Conservation (phyloP, 2,797 vertebrate species). For the Dipus sagitta region DNA sequence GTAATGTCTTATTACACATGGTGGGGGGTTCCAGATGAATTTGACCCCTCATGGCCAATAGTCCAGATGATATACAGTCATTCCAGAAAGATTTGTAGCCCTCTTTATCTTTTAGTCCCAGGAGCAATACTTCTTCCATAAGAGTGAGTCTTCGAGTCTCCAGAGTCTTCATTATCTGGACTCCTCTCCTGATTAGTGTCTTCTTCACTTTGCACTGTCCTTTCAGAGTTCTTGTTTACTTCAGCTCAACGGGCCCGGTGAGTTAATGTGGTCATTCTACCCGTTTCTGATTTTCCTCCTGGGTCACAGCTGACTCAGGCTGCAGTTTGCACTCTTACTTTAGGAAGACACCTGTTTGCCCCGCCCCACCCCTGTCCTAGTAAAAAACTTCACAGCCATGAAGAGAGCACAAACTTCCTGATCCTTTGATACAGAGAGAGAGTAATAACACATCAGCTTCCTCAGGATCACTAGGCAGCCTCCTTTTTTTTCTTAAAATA, state of each 20-base stretch:
- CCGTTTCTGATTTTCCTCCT: constrained; percentile 64
- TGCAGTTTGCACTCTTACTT: constrained; percentile 49
- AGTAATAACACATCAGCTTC: constrained; percentile 85
- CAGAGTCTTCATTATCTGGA: constrained; percentile 78
- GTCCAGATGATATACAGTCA: no score
- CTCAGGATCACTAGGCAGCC: constrained; percentile 82
- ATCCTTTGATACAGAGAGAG: constrained; percentile 71
- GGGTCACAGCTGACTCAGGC: constrained; percentile 41
- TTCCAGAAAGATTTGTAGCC: constrained; percentile 46
- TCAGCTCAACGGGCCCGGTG: constrained; percentile 87
- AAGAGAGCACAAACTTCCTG: constrained; percentile 83
- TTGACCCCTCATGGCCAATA: no score
- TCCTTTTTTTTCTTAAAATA: neutral
- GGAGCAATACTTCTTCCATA: constrained; percentile 92
- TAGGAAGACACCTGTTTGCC: constrained; percentile 60
- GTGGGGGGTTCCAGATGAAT: no score
- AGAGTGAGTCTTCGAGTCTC: constrained; percentile 91
- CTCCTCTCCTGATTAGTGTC: constrained; percentile 66
- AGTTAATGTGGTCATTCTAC: constrained; percentile 90
- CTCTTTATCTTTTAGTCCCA: constrained; percentile 93
- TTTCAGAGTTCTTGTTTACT: constrained; percentile 75
- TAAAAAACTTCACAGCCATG: constrained; percentile 69
- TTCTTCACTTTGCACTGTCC: constrained; percentile 81
- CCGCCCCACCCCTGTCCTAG: neutral
- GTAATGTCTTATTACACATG: no score